These are phyloP conservation scores for Drymodes brunneopygia DNA, from an alignment of 2,113 vertebrate genomes.

Conservation along the genomic window DNA sequence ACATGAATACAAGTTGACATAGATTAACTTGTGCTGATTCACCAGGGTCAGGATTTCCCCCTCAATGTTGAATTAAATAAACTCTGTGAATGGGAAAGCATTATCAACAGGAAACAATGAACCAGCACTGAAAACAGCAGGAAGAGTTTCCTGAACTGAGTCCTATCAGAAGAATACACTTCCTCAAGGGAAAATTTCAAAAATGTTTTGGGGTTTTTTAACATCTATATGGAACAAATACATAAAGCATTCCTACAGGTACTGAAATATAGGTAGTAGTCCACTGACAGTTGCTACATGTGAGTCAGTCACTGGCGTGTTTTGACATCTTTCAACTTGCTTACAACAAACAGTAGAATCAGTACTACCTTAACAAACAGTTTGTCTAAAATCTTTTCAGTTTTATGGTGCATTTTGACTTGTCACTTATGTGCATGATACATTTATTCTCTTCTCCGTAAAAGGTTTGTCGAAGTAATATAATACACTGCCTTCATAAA, in stretches of 20 bases:
- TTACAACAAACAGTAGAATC: not conserved
- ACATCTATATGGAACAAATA: not conserved
- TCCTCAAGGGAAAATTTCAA: not conserved
- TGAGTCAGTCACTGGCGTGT: not conserved
- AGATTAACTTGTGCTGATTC: conserved; percentile 3
- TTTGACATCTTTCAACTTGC: not conserved
- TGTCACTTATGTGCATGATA: not conserved
- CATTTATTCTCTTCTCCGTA: not conserved
- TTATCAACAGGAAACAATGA: not conserved
- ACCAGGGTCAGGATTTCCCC: not conserved
- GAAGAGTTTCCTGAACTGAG: not conserved
- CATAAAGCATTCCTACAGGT: not conserved
- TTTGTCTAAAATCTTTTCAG: not conserved
- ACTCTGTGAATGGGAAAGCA: not conserved
- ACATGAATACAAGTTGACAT: not conserved
- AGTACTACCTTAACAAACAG: not conserved
- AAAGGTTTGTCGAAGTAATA: not conserved
- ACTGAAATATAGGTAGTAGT: not conserved
- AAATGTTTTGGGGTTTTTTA: not conserved
- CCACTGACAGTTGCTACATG: not conserved
- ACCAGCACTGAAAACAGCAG: not conserved
- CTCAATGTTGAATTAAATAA: not conserved
- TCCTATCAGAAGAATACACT: not conserved
- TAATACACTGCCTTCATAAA: not conserved
- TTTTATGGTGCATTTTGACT: not conserved